Percentiles rank a stretch among this genome's conserved stretches.
phyloP scores from a whole-genome alignment of 53 echinoderm and acorn worm species.

The Zoroaster sp. region DNA sequence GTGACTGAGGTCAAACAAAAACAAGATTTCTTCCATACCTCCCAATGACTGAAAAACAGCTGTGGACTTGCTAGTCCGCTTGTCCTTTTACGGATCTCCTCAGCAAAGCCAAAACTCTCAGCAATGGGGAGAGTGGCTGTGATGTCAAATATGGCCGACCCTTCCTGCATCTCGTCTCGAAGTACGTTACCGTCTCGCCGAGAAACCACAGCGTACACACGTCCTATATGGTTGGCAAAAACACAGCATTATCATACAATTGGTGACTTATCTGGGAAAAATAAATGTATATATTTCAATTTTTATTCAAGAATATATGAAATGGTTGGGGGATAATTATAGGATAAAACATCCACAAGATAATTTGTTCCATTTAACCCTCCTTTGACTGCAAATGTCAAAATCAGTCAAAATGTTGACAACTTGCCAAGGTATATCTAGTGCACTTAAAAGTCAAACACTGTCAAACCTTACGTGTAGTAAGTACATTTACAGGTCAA shows the following conservation, averaged over 20 bases:
- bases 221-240: constrained; percentile 74
- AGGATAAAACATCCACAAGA: too few relatives aligned
- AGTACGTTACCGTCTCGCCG: constrained; percentile 85
- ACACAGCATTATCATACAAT: neutral
- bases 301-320: too few relatives aligned
- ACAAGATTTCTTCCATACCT: constrained; percentile 57
- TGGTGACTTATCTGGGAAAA: neutral
- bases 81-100: constrained; percentile 93
- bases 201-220: constrained; percentile 88
- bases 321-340: too few relatives aligned
- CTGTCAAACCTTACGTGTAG: too few relatives aligned
- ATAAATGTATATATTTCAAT: too few relatives aligned
- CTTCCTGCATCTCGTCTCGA: constrained; percentile 94
- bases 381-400: too few relatives aligned
- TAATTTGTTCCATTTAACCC: too few relatives aligned
- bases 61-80: constrained; percentile 98
- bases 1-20: neutral
- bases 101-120: constrained; percentile 97
- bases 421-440: too few relatives aligned
- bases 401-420: too few relatives aligned
- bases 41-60: constrained; percentile 98
- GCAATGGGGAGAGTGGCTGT: constrained; percentile 88
- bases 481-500: too few relatives aligned
- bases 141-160: constrained; percentile 90
- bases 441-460: too few relatives aligned